These are phyloP conservation scores for Azemiops feae DNA, from an alignment of 2,113 vertebrate species.

Conservation along the genomic window DNA sequence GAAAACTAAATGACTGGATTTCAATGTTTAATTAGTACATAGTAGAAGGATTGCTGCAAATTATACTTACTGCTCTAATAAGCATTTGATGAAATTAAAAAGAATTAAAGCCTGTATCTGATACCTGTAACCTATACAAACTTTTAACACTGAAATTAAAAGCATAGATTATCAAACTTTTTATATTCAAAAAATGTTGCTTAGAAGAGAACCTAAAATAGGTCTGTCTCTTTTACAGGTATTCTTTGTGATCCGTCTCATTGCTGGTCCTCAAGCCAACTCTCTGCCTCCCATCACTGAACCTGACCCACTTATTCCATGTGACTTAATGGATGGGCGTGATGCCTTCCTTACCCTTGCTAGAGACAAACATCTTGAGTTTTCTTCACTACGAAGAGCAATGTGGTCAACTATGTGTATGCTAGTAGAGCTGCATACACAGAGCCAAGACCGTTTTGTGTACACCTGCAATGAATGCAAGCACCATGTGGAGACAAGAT, in stretches of 20 bases:
- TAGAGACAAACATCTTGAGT: conserved; percentile 96
- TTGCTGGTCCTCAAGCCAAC: conserved; percentile 90
- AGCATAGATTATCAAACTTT: background rate
- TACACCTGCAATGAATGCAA: conserved; percentile 99
- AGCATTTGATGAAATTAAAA: background rate
- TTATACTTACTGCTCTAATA: background rate
- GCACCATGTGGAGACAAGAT: conserved; percentile 95
- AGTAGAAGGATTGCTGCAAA: background rate
- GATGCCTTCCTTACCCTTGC: conserved; percentile 96
- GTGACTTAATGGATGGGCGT: conserved; percentile 97
- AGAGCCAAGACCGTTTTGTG: conserved; percentile 97
- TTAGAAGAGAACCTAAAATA: background rate
- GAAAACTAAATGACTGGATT: background rate
- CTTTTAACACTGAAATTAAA: background rate
- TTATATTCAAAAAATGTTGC: background rate
- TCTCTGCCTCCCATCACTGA: conserved; percentile 91
- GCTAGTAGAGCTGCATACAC: conserved; percentile 96
- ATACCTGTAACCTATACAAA: background rate
- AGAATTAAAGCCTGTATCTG: background rate
- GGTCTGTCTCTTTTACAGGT: conserved; percentile 75
- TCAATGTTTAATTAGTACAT: background rate
- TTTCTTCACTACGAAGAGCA: conserved; percentile 90
- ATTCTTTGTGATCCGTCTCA: conserved; percentile 96
- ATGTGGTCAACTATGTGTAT: conserved; percentile 98
- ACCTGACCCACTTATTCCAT: conserved; percentile 89